Evolutionary conservation across 2,113 vertebrate species (phyloP), one percentile per base, ranked within the genome.

Genomic region (Corythoichthys haematopterus): DNA sequence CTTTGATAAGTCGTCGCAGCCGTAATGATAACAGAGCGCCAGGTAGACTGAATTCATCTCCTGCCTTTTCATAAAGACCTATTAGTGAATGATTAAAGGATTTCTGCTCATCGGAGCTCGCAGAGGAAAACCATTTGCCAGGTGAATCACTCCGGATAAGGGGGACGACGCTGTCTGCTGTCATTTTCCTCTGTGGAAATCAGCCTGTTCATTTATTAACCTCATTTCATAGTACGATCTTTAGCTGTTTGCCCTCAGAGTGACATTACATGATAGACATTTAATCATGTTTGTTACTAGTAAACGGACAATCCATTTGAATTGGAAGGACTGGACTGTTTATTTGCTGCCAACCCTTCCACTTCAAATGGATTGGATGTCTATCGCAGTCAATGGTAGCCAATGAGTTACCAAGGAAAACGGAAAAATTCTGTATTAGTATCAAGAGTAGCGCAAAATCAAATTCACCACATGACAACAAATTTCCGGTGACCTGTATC

Each of bases 51-150:
- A 86, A 88, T 88, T 87, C 87, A 88, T 90, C 84, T 90, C 83
- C 81, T 77, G 87, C 79, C 83, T 84, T 86, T 88, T 88, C 87
- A 88, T 86, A 88, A 90, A 85, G 85, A 80, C 84, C 82, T 87
- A 88, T 90, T 88, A 90, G 84, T 43, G 57, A 69, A 87, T 88
- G 88, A 90, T 90, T 90, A 90, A 90, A 90, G 85, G 84, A 84
- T 84, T 83, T 81, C 68, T 81, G 83, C 81, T 84, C 81, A 75
- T 72, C 79, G 78, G 83, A 78, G 77, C 75, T 81, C 73, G 73
- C 87, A 69, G 69, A 68, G 80, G 85, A 80, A 55, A 82, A 82
- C 78, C 75, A 87, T 84, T 88, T 83, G 67, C 84, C 69, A 83
- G 84, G 80, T 81, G 75, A 85, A 86, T 84, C 84, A 84, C 80